Base-by-base conservation (phyloP, 2,888 invertebrate genomes). In the Patella ulyssiponensis region DNA sequence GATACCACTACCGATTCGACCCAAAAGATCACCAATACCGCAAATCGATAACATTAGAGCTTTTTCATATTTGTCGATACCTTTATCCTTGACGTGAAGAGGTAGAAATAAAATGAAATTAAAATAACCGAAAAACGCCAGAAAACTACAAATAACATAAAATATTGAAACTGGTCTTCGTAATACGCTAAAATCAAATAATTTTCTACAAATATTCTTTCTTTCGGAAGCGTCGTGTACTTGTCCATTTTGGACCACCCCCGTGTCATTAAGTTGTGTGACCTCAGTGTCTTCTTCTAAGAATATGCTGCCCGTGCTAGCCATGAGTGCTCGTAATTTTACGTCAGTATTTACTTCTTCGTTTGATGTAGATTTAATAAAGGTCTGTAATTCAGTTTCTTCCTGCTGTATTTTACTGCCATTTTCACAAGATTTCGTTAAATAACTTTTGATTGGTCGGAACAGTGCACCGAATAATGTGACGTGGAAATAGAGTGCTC, bases 71-170 rank as follows among this genome's bases (percentile, higher is more conserved):
- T 82, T 81, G 3, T 76, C 73, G 17, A 87, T 83, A 15, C 85
- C 86, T 56, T 82, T 77, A 9, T 76, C 75, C 7, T 23, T 44
- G 9, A 84, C 84, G 64, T 84, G 80, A 11, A 80, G 56, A 1
- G 89, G 88, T 79, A 89, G 81, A 78, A 88, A 88, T 3, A 88
- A 64, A 53, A 88, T 83, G 64, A 87, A 87, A 73, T 87, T 88
- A 76, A 89, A 88, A 80, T 87, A 86, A 20, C 88, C 89, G 74
- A 88, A 86, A 72, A 88, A 88, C 17, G 82, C 74, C 2, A 87
- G 76, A 74, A 88, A 88, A 70, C 84, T 85, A 9, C 85, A 79
- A 3, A 84, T 23, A 17, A 81, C 80, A 79, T 82, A 86, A 71
- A 87, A 81, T 5, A 86, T 56, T 12, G 86, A 85, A 9, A 85